Percentiles rank a stretch among this genome's conserved stretches.
Evolutionary conservation across 2,797 vertebrate species (phyloP).

Genomic region (Argentina silus): DNA sequence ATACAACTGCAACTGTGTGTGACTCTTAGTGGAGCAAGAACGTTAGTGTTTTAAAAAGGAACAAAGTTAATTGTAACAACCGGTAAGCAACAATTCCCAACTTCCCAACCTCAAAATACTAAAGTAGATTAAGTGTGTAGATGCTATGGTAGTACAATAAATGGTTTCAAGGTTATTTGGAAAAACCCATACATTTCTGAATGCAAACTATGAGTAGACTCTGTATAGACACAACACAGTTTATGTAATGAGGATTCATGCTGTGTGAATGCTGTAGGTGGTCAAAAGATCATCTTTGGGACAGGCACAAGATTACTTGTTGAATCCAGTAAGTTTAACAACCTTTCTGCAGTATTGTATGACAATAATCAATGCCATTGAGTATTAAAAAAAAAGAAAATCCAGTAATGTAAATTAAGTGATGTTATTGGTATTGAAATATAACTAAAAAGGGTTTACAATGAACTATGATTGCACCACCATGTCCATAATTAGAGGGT

Average conservation of each 20-base stretch:
- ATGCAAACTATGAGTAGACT: background rate
- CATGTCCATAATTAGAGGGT: too few relatives aligned
- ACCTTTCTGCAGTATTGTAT: background rate
- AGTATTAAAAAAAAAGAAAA: background rate
- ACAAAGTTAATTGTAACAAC: background rate
- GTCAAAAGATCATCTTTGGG: constrained; percentile 32
- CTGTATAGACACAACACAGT: background rate
- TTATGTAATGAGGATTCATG: background rate
- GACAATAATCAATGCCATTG: background rate
- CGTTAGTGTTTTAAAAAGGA: constrained; percentile 15
- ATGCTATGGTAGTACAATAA: too few relatives aligned
- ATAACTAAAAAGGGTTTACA: too few relatives aligned
- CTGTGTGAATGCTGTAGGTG: constrained; percentile 24
- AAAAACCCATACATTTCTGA: too few relatives aligned
- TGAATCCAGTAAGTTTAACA: constrained; percentile 37
- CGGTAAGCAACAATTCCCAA: background rate
- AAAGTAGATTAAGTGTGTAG: too few relatives aligned
- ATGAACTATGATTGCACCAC: too few relatives aligned
- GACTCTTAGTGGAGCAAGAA: too few relatives aligned
- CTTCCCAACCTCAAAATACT: too few relatives aligned
- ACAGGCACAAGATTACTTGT: constrained; percentile 23
- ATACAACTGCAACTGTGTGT: too few relatives aligned
- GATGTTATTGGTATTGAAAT: too few relatives aligned
- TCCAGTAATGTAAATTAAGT: background rate
- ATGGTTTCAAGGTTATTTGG: too few relatives aligned